Conservation (phyloP, 2,888 invertebrate species). For the Chymomyza amoena region DNA sequence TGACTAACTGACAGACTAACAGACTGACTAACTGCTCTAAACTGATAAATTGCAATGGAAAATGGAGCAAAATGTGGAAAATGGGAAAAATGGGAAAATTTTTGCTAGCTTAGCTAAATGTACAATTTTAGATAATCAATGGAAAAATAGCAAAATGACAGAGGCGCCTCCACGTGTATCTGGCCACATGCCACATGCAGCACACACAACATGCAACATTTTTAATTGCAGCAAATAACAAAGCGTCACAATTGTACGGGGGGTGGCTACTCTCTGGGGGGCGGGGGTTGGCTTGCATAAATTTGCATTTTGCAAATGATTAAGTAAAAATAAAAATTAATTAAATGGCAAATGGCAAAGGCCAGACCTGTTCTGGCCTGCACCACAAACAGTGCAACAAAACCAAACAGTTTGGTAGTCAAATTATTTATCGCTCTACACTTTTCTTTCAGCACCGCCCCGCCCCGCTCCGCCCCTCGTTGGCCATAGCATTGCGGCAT, state of each 20-base stretch:
- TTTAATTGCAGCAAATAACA: background rate
- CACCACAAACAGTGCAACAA: background rate
- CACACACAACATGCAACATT: background rate
- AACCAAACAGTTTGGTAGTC: constrained; percentile 2
- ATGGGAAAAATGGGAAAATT: too few relatives aligned
- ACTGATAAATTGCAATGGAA: too few relatives aligned
- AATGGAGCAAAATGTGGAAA: background rate
- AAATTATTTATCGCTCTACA: background rate
- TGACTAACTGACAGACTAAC: background rate
- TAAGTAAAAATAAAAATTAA: constrained; percentile 29
- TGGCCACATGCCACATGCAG: background rate
- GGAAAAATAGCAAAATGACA: background rate
- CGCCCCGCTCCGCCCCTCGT: too few relatives aligned
- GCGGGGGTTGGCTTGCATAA: constrained; percentile 20
- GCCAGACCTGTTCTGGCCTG: background rate
- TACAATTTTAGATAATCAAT: background rate
- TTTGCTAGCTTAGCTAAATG: background rate
- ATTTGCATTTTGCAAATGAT: constrained; percentile 20
- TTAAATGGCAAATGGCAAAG: constrained; percentile 14
- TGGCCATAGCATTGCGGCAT: constrained; percentile 17
- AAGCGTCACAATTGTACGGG: background rate
- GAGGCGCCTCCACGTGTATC: background rate
- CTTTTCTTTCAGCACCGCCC: too few relatives aligned
- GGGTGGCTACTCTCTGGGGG: background rate
- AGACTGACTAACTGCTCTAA: background rate